Evolutionary conservation across 1,140 invertebrate genomes (phyloP), one percentile per base, ranked within the genome.

Genomic region (Drosophila fuyamai): DNA sequence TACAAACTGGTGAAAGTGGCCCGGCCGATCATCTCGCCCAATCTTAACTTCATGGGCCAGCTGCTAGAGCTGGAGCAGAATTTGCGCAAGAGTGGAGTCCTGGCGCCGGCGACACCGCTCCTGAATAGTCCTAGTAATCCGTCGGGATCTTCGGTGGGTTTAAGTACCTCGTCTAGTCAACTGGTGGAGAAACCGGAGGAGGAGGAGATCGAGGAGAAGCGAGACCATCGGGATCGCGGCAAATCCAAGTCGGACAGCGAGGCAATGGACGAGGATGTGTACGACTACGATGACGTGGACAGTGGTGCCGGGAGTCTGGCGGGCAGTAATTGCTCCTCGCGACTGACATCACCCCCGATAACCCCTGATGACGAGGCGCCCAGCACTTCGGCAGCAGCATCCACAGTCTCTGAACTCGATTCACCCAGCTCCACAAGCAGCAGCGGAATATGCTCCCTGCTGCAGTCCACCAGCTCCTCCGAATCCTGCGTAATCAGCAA

Each of bases 21-120:
- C 48, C 94, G 98, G 51, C 95, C 96, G 32, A 98, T 99, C 92
- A 98, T 99, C 79, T 98, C 97, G 50, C 98, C 98, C 1, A 98
- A 99, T 93, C 95, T 99, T 48, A 99, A 99, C 92, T 99, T 99
- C 93, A 98, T 99, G 96, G 97, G 96, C 9, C 98, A 99, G 93
- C 94, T 99, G 77, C 93, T 97, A 40, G 97, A 99, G 86, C 95
- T 97, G 81, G 97, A 98, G 90, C 95, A 97, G 80, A 94, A 93
- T 58, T 91, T 96, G 63, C 93, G 94, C 29, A 94, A 92, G 66
- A 93, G 92, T 59, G 94, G 93, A n/a, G 77, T 78, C 16, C 60
- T 92, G 38, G 80, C 73, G 46, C 92, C 92, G 2, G 51, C 65
- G 7, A 65, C 74, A 5, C 74, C 88, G 18, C 62, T 44, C 18